phyloP scores from a whole-genome alignment of 1,140 invertebrate species.

The Asbolus verrucosus region DNA sequence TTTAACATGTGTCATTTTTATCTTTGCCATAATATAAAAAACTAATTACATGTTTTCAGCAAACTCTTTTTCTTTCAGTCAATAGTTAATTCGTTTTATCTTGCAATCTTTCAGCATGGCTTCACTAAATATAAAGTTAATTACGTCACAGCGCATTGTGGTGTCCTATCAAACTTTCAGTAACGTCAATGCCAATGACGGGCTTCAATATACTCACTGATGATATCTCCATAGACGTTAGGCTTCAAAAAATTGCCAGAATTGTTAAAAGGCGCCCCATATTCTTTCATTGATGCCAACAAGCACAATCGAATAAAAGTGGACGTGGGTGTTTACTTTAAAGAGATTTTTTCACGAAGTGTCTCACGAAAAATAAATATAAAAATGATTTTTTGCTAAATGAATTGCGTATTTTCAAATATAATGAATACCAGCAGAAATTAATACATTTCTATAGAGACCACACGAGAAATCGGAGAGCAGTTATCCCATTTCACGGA shows the following conservation, averaged over 20 bases:
- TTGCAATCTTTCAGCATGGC: constrained; percentile 15
- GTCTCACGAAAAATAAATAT: background rate
- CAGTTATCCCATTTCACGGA: too few relatives aligned
- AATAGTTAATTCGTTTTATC: constrained; percentile 40
- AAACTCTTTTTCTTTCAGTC: constrained; percentile 13
- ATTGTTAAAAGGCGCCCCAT: constrained; percentile 7
- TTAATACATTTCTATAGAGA: too few relatives aligned
- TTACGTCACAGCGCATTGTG: constrained; percentile 41
- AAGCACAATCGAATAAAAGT: background rate
- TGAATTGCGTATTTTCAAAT: too few relatives aligned
- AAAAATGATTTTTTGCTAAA: too few relatives aligned
- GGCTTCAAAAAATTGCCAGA: constrained; percentile 20
- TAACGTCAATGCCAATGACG: constrained; percentile 29
- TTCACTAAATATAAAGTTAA: constrained; percentile 43
- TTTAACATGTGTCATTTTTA: too few relatives aligned
- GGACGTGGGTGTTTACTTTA: background rate
- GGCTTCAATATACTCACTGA: constrained; percentile 12
- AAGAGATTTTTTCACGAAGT: background rate
- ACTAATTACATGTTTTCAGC: background rate
- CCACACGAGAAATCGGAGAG: too few relatives aligned
- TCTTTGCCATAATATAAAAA: background rate
- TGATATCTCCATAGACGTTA: constrained; percentile 16
- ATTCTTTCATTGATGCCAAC: constrained; percentile 8
- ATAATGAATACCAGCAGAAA: too few relatives aligned
- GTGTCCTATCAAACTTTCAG: constrained; percentile 29